Base-by-base conservation (phyloP, 2,113 vertebrate species). In the Prietella phreatophila region DNA sequence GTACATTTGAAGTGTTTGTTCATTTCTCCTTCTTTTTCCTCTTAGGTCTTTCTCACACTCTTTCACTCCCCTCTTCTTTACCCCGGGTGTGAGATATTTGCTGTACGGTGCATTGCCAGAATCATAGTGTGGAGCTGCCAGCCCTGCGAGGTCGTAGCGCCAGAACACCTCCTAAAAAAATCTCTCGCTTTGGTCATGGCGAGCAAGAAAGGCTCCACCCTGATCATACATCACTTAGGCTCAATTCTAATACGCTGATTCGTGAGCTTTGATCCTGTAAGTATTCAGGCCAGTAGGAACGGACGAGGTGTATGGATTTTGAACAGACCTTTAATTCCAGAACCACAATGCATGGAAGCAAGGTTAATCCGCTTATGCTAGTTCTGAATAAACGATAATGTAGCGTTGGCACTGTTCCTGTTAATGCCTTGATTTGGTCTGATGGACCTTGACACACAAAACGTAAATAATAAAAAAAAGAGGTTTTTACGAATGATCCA, bases 121-220 rank as follows among this genome's bases (percentile, higher is more conserved):
- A 42, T 58, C 82, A 19, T 56, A 56, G 71, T 55, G 60, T 36
- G 30, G 30, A 67, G 73, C 42, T 88, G 87, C 60, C 82, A 83
- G 71, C 47, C 71, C 56, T 6, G 79, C 55, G 73, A 84, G 50
- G 56, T 22, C 17, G 58, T 78, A 36, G 81, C 8, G 81, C 80
- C 86, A 88, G 81, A 84, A 63, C 86, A 75, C 81, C 81, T 75
- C 86, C 69, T 88, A 36, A 56, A 84, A 84, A 88, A 88, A 84
- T 88, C 82, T 88, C 82, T 84, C 58, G 47, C 81, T 87, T 82
- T 22, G 56, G 42, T 84, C 81, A 65, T 14, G 82, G 39, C 13
- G 58, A 84, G 86, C 20, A 14, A 22, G 67, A 65, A 42, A 63
- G 58, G 19, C 82, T 63, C 73, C 71, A 79, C 60, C 73, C 82